Evolutionary conservation across 2,797 vertebrate species (phyloP).

Genomic region (Bucorvus abyssinicus): DNA sequence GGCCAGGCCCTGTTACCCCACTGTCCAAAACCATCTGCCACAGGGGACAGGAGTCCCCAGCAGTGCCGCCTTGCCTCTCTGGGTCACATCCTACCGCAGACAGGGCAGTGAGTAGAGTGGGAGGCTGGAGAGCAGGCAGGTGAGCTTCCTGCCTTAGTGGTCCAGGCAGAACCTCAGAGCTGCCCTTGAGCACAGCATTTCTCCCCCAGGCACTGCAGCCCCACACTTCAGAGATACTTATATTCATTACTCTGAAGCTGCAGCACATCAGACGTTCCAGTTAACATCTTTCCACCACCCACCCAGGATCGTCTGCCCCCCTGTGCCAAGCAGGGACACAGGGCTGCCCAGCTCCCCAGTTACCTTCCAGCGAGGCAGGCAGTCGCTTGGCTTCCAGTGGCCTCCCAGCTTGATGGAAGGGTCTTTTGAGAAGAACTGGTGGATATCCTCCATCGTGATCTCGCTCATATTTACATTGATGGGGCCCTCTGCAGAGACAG

Average conservation of each 20-base stretch:
- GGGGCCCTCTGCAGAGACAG: slow-evolving; percentile 82
- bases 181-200: not conserved
- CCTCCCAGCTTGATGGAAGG: slow-evolving; percentile 82
- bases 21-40: not conserved
- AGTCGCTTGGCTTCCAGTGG: slow-evolving; percentile 92
- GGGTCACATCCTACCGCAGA: not conserved
- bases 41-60: not conserved
- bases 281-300: accelerated
- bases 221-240: not conserved
- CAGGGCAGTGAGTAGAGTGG: not conserved
- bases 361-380: slow-evolving; percentile 95
- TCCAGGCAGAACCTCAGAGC: not conserved
- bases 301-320: accelerated
- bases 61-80: not conserved
- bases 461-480: slow-evolving; percentile 94
- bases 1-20: too few relatives aligned
- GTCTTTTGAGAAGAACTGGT: slow-evolving; percentile 81
- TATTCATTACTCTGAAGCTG: not conserved
- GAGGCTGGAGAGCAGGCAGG: not conserved
- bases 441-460: slow-evolving; percentile 86
- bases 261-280: not conserved
- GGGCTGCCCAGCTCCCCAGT: not conserved
- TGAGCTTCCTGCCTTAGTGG: accelerated
- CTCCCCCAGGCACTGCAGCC: not conserved
- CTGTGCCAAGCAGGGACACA: accelerated